Conservation (phyloP, 2,888 invertebrate species). For the Rhagium mordax region DNA sequence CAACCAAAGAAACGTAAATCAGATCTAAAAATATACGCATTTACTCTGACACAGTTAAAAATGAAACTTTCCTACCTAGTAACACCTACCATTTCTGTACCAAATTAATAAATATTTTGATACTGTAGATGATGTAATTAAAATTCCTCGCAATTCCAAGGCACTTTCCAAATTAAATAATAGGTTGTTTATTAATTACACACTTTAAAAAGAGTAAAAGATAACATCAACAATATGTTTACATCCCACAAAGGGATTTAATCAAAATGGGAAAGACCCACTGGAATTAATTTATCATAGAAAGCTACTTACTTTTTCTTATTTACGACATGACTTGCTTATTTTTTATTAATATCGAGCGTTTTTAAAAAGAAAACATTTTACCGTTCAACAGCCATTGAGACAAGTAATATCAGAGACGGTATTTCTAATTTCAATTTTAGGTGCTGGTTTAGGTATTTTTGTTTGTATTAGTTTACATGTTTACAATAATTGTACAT, state of each 20-base stretch:
- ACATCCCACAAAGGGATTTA: neutral
- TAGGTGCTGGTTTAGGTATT: neutral
- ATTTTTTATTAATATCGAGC: neutral
- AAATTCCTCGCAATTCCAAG: neutral
- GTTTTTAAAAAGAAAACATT: neutral
- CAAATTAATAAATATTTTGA: too few species aligned
- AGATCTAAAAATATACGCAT: neutral
- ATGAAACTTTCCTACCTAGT: neutral
- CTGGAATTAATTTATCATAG: neutral
- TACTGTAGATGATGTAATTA: conserved; percentile 2
- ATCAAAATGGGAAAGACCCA: conserved; percentile 7
- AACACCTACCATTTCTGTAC: too few species aligned
- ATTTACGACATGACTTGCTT: conserved; percentile 7
- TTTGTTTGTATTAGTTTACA: neutral
- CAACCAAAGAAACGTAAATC: neutral
- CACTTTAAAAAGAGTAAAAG: neutral
- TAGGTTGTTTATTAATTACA: neutral
- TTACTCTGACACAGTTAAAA: neutral
- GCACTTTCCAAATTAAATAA: conserved; percentile 9
- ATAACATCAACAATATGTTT: neutral
- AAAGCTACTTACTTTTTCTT: conserved; percentile 8
- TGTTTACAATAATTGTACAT: too few species aligned
- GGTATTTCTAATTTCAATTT: neutral
- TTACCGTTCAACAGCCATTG: neutral
- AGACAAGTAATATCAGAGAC: neutral